Conservation (phyloP, 2,888 invertebrate genomes). For the Bombylius discolor region DNA sequence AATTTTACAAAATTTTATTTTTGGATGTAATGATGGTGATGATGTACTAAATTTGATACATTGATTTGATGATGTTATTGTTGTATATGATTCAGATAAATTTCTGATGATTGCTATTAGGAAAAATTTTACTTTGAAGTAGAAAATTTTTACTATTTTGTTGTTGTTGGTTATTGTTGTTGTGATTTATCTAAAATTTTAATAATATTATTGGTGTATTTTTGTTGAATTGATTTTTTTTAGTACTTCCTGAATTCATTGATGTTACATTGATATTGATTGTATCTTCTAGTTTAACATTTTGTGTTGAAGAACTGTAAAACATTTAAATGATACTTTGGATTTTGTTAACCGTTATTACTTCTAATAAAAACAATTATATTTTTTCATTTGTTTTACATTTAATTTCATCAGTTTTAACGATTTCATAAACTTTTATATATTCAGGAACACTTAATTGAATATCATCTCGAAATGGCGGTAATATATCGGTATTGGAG, state of each 20-base stretch:
- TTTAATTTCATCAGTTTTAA: constrained; percentile 22
- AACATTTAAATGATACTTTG: background rate
- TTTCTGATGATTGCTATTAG: no score
- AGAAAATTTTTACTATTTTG: no score
- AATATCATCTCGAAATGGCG: constrained; percentile 76
- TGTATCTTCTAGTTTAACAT: no score
- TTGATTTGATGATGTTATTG: background rate
- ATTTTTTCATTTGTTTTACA: background rate
- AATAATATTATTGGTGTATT: no score
- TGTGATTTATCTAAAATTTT: background rate
- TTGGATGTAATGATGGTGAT: constrained; percentile 2
- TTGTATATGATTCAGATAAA: no score
- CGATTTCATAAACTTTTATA: constrained; percentile 78
- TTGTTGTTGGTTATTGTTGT: no score
- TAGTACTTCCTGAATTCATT: background rate
- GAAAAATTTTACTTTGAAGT: no score
- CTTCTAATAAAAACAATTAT: no score
- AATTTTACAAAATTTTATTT: constrained; percentile 12
- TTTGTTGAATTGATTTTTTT: background rate
- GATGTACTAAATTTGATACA: no score
- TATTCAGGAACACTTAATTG: constrained; percentile 84
- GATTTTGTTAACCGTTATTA: background rate
- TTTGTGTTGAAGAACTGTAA: no score
- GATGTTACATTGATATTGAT: constrained; percentile 7
- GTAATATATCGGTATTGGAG: constrained; percentile 51